Conservation (phyloP, 2,888 invertebrate species). For the Philereme vetulata region DNA sequence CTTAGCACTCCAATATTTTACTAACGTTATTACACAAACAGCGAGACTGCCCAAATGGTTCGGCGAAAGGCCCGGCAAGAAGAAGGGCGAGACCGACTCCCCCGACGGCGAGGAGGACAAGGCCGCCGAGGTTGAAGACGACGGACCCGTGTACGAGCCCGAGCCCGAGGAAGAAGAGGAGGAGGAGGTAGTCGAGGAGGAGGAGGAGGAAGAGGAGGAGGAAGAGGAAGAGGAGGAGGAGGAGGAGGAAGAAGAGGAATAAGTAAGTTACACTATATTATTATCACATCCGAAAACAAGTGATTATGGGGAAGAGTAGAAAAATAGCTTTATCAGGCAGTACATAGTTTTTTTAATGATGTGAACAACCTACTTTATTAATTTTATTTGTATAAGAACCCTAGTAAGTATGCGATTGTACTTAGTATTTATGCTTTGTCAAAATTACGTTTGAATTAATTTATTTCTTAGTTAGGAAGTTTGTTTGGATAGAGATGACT, state of each 20-base stretch:
- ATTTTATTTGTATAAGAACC: too few species aligned
- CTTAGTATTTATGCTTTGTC: too few species aligned
- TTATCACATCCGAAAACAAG: too few species aligned
- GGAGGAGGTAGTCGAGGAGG: slow-evolving; percentile 90
- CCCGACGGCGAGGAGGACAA: slow-evolving; percentile 96
- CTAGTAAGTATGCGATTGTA: too few species aligned
- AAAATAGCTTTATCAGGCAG: too few species aligned
- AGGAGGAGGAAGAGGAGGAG: slow-evolving; percentile 89
- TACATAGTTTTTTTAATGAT: too few species aligned
- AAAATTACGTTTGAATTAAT: too few species aligned
- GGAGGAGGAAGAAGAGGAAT: slow-evolving; percentile 85
- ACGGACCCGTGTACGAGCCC: slow-evolving; percentile 86
- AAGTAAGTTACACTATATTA: slow-evolving; percentile 50
- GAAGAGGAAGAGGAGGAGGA: slow-evolving; percentile 87
- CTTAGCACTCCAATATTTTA: too few species aligned
- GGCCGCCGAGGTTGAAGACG: slow-evolving; percentile 89
- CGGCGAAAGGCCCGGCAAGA: slow-evolving; percentile 97
- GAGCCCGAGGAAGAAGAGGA: slow-evolving; percentile 89
- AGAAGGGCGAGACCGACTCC: slow-evolving; percentile 93
- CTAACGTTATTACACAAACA: slow-evolving; percentile 56
- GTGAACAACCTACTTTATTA: too few species aligned
- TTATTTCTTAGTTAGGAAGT: too few species aligned
- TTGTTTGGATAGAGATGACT: too few species aligned
- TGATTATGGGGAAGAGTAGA: too few species aligned
- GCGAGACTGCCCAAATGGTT: slow-evolving; percentile 98